Evolutionary conservation across 2,113 vertebrate species (phyloP).

Genomic region (Tragelaphus strepsiceros): DNA sequence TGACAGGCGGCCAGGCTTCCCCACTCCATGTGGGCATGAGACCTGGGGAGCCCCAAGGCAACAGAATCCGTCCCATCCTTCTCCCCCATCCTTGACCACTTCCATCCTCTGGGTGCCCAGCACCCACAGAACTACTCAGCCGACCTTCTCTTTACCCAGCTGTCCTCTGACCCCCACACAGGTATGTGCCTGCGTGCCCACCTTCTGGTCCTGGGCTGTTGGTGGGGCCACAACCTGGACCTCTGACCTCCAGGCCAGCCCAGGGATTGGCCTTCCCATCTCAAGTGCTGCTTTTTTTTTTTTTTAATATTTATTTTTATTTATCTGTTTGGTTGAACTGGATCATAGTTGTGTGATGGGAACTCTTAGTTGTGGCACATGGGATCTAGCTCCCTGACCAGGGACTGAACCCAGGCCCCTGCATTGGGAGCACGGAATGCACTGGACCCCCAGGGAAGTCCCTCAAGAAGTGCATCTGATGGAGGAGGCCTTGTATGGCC

Average conservation of each 20-base stretch:
- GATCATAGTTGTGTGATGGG: neutral
- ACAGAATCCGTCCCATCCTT: neutral
- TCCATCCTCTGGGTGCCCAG: neutral
- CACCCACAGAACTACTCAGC: neutral
- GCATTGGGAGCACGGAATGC: neutral
- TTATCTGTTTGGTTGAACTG: neutral
- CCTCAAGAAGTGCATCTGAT: neutral
- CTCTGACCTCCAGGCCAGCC: neutral
- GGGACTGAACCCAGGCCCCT: neutral
- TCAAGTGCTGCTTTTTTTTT: neutral
- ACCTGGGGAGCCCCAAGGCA: neutral
- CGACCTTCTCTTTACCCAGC: neutral
- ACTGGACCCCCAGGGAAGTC: neutral
- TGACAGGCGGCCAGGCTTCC: neutral
- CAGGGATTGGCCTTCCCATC: neutral
- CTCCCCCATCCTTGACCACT: neutral
- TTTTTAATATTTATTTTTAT: neutral
- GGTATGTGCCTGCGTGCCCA: accelerated
- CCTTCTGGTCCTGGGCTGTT: neutral
- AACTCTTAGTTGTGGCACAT: neutral
- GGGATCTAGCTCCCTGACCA: neutral
- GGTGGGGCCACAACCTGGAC: neutral
- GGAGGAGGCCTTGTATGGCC: neutral
- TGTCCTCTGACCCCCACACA: neutral
- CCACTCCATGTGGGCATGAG: neutral